Base-by-base conservation (phyloP, 1,140 invertebrate genomes). In the Pygmarrhopalites habei region DNA sequence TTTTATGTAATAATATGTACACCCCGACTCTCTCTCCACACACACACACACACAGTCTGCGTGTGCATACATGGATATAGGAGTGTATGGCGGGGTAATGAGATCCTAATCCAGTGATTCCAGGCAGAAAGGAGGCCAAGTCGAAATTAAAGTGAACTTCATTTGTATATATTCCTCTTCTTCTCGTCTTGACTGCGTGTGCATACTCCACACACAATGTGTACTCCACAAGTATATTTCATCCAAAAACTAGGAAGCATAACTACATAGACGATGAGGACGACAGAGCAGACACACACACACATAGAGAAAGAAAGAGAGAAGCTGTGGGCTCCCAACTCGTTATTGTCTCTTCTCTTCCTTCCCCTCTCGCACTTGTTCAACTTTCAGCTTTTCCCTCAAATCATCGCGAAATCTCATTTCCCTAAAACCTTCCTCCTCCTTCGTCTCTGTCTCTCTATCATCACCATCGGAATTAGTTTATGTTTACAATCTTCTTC, bases 131-230 rank as follows among this genome's bases (percentile, higher is more conserved):
- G 44, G 21, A 46, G 44, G 15, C 21, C 44, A 46, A 21, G 44
- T 46, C n/a, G 44, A 46, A 46, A 46, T 46, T 46, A 46, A 46
- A 46, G 44, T 46, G 44, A 46, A 46, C 44, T 39, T 39, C 35
- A 39, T 39, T 39, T 39, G 35, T 39, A 17, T 39, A 17, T 39
- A 39, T 39, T 17, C 17, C 35, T 39, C 7, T 10, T 39, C 7
- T 39, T 10, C 35, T 39, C 35, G 7, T 10, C 7, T 10, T 7
- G 17, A 39, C 17, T 7, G 17, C 35, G 7, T 39, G 35, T 39
- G 35, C 17, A 17, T 39, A 39, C 17, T 39, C 35, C 35, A 17
- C 7, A 17, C 7, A 10, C 10, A 39, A 39, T 10, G 35, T 17
- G 35, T 39, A 17, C 10, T 39, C 10, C 35, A 39, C 35, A 39